Evolutionary conservation across 1,140 invertebrate species (phyloP).

Genomic region (Asobara japonica): DNA sequence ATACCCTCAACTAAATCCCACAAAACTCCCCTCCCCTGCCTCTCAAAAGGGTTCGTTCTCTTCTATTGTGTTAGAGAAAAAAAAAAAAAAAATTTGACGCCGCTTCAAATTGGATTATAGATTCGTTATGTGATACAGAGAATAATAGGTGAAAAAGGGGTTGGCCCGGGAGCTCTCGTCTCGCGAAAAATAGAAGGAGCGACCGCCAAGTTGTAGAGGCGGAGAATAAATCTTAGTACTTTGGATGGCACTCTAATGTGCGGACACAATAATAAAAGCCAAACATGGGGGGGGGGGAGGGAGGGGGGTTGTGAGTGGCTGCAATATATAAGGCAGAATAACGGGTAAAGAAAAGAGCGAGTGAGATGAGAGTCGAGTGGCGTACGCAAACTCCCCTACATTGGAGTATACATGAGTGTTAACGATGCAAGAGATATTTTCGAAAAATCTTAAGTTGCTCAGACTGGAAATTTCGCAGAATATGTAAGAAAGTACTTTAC

Average conservation of each 20-base stretch:
- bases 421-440: too few relatives aligned
- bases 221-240: constrained; percentile 29
- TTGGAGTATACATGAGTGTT: background rate
- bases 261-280: constrained; percentile 32
- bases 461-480: too few relatives aligned
- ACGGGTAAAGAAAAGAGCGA: background rate
- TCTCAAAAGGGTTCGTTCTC: background rate
- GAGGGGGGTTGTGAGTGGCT: constrained; percentile 1
- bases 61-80: background rate
- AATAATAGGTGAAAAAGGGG: background rate
- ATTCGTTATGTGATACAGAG: constrained; percentile 18
- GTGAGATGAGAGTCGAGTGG: background rate
- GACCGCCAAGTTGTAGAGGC: constrained; percentile 12
- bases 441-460: too few relatives aligned
- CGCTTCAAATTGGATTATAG: constrained; percentile 18
- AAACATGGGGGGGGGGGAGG: background rate
- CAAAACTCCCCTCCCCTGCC: background rate
- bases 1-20: background rate
- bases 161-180: background rate
- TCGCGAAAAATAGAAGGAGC: background rate
- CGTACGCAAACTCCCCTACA: background rate
- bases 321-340: background rate
- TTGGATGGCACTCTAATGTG: constrained; percentile 22
- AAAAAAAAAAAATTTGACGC: constrained; percentile 19
- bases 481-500: too few relatives aligned